A percentile compares a stretch with the other conserved stretches of the same genome.
These are phyloP conservation scores for Plodia interpunctella DNA, from an alignment of 1,140 invertebrate species.

Conservation along the genomic window DNA sequence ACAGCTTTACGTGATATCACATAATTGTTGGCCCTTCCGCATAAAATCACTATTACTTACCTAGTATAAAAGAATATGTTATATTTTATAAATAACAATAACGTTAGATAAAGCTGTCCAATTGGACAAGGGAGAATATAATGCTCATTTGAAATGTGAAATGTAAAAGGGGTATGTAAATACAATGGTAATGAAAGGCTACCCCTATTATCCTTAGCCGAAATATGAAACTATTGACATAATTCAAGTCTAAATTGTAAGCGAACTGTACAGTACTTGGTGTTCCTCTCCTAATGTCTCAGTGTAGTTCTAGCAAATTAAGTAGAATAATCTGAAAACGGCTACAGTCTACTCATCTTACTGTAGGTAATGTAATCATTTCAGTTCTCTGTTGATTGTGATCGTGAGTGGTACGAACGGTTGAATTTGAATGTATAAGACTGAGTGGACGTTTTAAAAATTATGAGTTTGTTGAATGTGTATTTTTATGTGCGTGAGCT, in stretches of 20 bases:
- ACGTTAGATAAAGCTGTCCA: slow-evolving; percentile 49
- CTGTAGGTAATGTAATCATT: slow-evolving; percentile 47
- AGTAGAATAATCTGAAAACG: slow-evolving; percentile 45
- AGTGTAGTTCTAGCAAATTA: slow-evolving; percentile 61
- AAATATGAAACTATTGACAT: slow-evolving; percentile 52
- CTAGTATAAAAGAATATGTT: slow-evolving; percentile 63
- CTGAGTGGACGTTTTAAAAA: background rate
- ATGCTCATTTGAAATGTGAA: slow-evolving; percentile 59
- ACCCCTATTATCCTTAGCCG: slow-evolving; percentile 50
- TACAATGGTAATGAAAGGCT: slow-evolving; percentile 47
- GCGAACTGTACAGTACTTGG: slow-evolving; percentile 69
- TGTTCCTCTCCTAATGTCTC: slow-evolving; percentile 72
- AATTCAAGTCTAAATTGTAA: slow-evolving; percentile 52
- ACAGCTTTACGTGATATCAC: slow-evolving; percentile 73
- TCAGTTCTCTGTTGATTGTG: slow-evolving; percentile 15
- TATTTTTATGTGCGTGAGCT: slow-evolving; percentile 2
- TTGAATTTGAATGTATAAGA: slow-evolving; percentile 18
- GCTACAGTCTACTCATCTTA: slow-evolving; percentile 48
- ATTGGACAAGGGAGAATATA: slow-evolving; percentile 55
- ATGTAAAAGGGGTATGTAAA: slow-evolving; percentile 60
- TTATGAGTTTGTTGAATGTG: background rate
- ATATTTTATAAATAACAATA: slow-evolving; percentile 70
- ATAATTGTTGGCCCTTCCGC: slow-evolving; percentile 59
- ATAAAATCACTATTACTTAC: slow-evolving; percentile 46
- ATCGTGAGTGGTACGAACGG: background rate